Evolutionary conservation across 2,888 invertebrate genomes (phyloP), one percentile per base, ranked within the genome.

Genomic region (Hypomecis punctinalis): DNA sequence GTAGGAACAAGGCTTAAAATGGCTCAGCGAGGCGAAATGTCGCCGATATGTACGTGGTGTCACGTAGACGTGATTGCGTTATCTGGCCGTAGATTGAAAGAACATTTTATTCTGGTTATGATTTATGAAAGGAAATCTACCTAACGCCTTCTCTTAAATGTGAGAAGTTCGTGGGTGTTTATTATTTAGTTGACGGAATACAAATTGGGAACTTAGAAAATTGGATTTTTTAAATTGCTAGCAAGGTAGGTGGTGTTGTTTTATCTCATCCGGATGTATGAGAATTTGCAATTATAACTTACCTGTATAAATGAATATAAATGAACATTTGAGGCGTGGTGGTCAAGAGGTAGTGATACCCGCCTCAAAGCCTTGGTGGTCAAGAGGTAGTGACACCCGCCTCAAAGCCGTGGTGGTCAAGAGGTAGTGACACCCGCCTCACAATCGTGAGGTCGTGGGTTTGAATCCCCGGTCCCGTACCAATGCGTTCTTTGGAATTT

Each of bases 1-100:
- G n/a, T 10, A 35, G 45, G 3, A 0, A 6, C 54, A 68, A 60
- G 48, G 65, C 49, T 49, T n/a, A 42, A 39, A 57, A 37, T 70
- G 5, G 45, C 13, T 10, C 23, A 51, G 37, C 65, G 63, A 52
- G 46, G 62, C 23, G 6, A 36, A 61, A 61, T 48, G 49, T 61
- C 49, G 63, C 56, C 61, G 63, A 61, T 55, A 56, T 53, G 52
- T 56, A 58, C 66, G 59, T 61, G 62, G 42, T 54, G 66, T 69
- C 70, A 70, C 69, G 70, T 68, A 66, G 33, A 60, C 47, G 52
- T 51, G 70, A 72, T 68, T 65, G 56, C 54, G 67, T 65, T 69
- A 68, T 70, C 56, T 56, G 55, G 36, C 46, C 11, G 42, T 52
- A 66, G 70, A 70, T 70, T 66, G 63, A 70, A 69, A 47, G 54